Percentiles rank a stretch among this genome's conserved stretches.
These are phyloP conservation scores for Chionodraco myersi DNA, from an alignment of 2,113 vertebrate genomes.

Conservation along the genomic window DNA sequence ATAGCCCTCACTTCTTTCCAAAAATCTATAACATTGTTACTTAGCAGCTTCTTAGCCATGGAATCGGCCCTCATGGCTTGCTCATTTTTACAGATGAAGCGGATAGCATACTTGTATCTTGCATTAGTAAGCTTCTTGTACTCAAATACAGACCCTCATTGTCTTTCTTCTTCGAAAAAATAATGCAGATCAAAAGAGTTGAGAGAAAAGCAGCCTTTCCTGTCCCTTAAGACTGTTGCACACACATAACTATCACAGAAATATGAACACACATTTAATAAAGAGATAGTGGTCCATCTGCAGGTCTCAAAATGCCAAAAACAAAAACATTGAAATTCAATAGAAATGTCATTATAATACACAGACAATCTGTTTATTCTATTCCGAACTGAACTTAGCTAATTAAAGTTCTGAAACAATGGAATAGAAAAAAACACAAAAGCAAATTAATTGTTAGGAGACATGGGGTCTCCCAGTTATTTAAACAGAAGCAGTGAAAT, in stretches of 20 bases:
- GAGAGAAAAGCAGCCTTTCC: not conserved
- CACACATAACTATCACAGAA: not conserved
- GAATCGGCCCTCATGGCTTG: too few relatives aligned
- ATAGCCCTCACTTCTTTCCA: too few relatives aligned
- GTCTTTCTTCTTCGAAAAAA: not conserved
- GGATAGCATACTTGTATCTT: too few relatives aligned
- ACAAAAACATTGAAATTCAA: conserved; percentile 39
- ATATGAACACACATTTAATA: not conserved
- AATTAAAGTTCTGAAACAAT: conserved; percentile 65
- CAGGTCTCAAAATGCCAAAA: conserved; percentile 21
- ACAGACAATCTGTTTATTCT: conserved; percentile 32
- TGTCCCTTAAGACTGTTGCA: not conserved
- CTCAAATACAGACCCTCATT: too few relatives aligned
- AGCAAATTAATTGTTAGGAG: conserved; percentile 43
- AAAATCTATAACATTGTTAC: too few relatives aligned
- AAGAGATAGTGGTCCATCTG: conserved; percentile 1
- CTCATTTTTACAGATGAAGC: too few relatives aligned
- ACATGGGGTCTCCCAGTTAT: conserved; percentile 20
- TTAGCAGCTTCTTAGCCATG: too few relatives aligned
- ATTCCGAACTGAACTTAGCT: conserved; percentile 46
- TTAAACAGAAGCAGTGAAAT: conserved; percentile 19
- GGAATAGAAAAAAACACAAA: not conserved
- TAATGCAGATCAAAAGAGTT: not conserved
- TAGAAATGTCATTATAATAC: conserved; percentile 54
- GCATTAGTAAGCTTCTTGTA: too few relatives aligned